Percentiles rank a stretch among this genome's conserved stretches.
Evolutionary conservation across 2,888 invertebrate species (phyloP).

Genomic region (Orthosia gothica): DNA sequence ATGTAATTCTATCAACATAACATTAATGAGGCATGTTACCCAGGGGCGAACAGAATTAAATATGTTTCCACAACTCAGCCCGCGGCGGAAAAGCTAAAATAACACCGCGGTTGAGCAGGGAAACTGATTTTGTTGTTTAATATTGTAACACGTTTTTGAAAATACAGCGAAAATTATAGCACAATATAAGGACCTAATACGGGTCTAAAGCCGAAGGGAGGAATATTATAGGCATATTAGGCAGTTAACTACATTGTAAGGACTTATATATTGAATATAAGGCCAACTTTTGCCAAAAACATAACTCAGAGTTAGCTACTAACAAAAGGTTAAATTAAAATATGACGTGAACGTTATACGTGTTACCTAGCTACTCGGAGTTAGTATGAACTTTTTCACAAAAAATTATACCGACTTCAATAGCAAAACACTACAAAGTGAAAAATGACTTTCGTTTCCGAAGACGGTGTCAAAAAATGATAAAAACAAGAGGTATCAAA

Average conservation of each 20-base stretch:
- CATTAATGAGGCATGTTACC: constrained; percentile 42
- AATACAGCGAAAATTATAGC: neutral
- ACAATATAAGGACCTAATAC: neutral
- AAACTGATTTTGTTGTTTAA: constrained; percentile 24
- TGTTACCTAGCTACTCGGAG: too few species aligned
- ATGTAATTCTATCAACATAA: constrained; percentile 48
- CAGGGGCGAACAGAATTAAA: constrained; percentile 43
- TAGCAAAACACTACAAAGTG: too few species aligned
- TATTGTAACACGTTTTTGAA: constrained; percentile 3
- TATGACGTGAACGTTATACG: too few species aligned
- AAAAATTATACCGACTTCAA: too few species aligned
- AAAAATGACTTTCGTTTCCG: too few species aligned
- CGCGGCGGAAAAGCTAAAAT: constrained; percentile 37
- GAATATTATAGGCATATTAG: neutral
- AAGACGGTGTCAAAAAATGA: too few species aligned
- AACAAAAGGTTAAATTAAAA: too few species aligned
- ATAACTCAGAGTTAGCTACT: too few species aligned
- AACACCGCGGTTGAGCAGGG: constrained; percentile 12
- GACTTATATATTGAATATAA: too few species aligned
- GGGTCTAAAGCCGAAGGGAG: neutral
- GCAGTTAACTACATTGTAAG: neutral
- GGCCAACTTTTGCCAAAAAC: too few species aligned
- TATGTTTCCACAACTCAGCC: constrained; percentile 49
- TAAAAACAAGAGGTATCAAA: too few species aligned
- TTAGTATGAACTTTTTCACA: too few species aligned